Base-by-base conservation (phyloP, 2,797 vertebrate genomes). In the Lophius americanus region DNA sequence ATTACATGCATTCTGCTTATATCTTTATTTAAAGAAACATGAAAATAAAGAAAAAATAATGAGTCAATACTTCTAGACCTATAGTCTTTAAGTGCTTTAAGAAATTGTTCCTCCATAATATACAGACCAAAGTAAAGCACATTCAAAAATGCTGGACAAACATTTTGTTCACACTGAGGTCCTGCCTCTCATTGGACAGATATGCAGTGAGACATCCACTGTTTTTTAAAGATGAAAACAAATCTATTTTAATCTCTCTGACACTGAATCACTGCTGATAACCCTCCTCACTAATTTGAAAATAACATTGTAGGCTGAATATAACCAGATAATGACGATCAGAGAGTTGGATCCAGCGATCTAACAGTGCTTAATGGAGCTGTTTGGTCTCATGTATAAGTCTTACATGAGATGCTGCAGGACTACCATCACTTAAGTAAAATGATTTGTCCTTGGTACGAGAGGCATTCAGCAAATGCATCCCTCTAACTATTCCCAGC, bases 401-500 rank as follows among this genome's bases (percentile, higher is more conserved):
- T 71, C n/a, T 67, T 72, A n/a, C 33, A 33, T 52, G 44, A 61
- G 54, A 81, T 73, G 58, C 61, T 74, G 64, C 68, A 64, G 59
- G 68, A 73, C 59, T 54, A 51, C 53, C 51, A 5, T 6, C 7
- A 37, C 32, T 55, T 13, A 52, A 42, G 39, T 55, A 47, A 49
- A 59, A 43, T 65, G 2, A 78, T 77, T 60, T 48, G 52, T 47
- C 13, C 47, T 64, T 4, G 10, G 37, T 13, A 56, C 14, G 0
- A 41, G 65, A 53, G 66, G 57, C 58, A 60, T 65, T 71, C 42
- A 39, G 36, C 39, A 71, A 67, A 70, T 63, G 68, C 49, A 37
- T 76, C 66, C n/a, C 61, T 73, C 68, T 66, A 78, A 80, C 87
- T 87, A 68, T 71, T 72, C 58, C 48, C 62, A 59, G 60, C 63